Percentiles rank a stretch among this genome's conserved stretches.
These are phyloP conservation scores for Saccostrea glomerata DNA, from an alignment of 1,140 invertebrate species.

Conservation along the genomic window DNA sequence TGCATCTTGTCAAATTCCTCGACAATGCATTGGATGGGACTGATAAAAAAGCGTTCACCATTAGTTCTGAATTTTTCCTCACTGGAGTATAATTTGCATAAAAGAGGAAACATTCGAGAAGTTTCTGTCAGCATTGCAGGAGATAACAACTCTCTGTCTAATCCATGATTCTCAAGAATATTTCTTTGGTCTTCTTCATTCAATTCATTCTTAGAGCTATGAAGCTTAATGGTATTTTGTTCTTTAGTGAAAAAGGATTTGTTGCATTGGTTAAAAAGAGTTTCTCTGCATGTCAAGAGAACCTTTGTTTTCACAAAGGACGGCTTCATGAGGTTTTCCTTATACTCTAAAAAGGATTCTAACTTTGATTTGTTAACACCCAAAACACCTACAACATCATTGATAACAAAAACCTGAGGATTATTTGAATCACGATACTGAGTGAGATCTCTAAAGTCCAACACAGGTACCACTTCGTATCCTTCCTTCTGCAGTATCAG, in stretches of 20 bases:
- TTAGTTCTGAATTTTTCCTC: neutral
- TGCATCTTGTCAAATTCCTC: neutral
- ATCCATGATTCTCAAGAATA: neutral
- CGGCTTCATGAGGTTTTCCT: neutral
- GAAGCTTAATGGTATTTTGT: neutral
- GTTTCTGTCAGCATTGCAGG: neutral
- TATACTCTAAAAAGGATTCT: neutral
- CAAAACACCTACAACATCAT: neutral
- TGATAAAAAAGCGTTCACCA: neutral
- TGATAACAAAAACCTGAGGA: neutral
- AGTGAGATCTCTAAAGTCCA: neutral
- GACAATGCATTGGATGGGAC: neutral
- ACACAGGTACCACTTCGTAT: neutral
- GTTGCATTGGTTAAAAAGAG: neutral
- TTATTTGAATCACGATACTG: neutral
- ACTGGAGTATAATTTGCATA: neutral
- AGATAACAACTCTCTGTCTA: neutral
- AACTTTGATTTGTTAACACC: neutral
- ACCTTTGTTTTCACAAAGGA: neutral
- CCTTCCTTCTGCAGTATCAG: neutral
- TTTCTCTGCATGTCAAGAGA: neutral
- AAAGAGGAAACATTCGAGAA: neutral
- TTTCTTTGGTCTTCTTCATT: neutral
- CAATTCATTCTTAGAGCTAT: neutral
- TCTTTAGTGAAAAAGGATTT: neutral